Conservation (phyloP, 2,888 invertebrate species). For the Penaeus monodon region DNA sequence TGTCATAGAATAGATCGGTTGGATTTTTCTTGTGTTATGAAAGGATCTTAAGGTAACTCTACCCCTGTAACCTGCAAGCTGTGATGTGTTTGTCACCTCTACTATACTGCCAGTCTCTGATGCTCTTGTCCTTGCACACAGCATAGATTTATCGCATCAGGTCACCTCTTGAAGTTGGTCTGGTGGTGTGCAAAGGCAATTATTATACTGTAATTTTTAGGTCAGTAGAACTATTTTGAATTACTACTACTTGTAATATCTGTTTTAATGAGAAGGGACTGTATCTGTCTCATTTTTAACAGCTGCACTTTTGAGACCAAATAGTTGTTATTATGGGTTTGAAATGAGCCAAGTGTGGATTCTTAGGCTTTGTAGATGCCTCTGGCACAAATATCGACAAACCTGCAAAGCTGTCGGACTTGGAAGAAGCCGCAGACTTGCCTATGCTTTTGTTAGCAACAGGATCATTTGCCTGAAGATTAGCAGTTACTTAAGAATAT, state of each 20-base stretch:
- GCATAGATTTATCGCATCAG: slow-evolving; percentile 7
- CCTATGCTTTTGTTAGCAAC: not conserved
- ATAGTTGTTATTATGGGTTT: not conserved
- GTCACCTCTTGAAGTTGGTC: slow-evolving; percentile 6
- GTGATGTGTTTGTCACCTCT: slow-evolving; percentile 46
- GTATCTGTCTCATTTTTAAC: slow-evolving; percentile 14
- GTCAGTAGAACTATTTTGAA: slow-evolving; percentile 18
- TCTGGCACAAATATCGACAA: too few species aligned
- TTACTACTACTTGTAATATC: slow-evolving; percentile 17
- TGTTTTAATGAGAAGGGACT: slow-evolving; percentile 5
- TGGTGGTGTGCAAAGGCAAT: not conserved
- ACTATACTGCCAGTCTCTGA: slow-evolving; percentile 44
- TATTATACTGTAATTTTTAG: slow-evolving; percentile 18
- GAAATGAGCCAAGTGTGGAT: too few species aligned
- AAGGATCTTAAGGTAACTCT: too few species aligned
- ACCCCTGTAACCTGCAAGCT: slow-evolving; percentile 28
- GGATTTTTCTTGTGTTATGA: too few species aligned
- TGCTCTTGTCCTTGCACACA: slow-evolving; percentile 20
- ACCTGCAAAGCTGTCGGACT: too few species aligned
- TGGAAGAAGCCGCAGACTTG: too few species aligned
- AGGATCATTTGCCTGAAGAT: not conserved
- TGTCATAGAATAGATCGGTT: too few species aligned
- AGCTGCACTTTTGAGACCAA: slow-evolving; percentile 28
- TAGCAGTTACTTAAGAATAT: slow-evolving; percentile 14
- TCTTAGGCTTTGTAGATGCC: too few species aligned